These are phyloP conservation scores for Dascyllus trimaculatus DNA, from an alignment of 2,113 vertebrate species.

Conservation along the genomic window DNA sequence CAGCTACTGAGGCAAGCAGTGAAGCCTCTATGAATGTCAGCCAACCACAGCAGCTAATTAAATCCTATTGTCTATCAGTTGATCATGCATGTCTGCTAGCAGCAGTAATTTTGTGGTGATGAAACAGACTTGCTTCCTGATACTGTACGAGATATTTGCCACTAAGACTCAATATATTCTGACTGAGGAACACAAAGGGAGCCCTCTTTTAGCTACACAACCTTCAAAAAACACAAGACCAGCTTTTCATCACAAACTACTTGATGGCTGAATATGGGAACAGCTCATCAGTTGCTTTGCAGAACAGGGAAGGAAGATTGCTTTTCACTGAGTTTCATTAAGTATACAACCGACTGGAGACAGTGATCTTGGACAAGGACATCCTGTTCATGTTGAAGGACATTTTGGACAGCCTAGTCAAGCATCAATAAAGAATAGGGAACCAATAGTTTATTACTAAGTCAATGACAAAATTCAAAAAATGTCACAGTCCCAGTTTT, in stretches of 20 bases:
- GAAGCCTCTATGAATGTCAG: conserved; percentile 1
- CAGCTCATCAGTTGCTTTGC: conserved; percentile 9
- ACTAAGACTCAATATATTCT: not conserved
- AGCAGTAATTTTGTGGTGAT: conserved; percentile 60
- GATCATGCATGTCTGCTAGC: conserved; percentile 31
- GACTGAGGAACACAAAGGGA: conserved; percentile 32
- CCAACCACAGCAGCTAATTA: conserved; percentile 49
- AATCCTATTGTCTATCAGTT: conserved; percentile 28
- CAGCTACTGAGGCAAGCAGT: conserved; percentile 12
- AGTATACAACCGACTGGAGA: not conserved
- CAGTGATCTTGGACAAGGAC: not conserved
- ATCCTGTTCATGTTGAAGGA: conserved; percentile 4
- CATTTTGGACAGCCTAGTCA: not conserved
- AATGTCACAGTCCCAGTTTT: no score
- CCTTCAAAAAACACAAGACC: conserved; percentile 41
- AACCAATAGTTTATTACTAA: no score
- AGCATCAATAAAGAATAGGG: not conserved
- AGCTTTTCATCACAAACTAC: conserved; percentile 66
- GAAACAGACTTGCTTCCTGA: conserved; percentile 37
- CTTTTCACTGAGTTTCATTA: conserved; percentile 42
- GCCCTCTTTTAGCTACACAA: conserved; percentile 38
- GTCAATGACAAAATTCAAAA: no score
- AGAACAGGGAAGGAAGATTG: conserved; percentile 8
- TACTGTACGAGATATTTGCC: not conserved
- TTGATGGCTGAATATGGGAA: conserved; percentile 20